Percentiles rank a stretch among this genome's conserved stretches.
Evolutionary conservation across 2,888 invertebrate species (phyloP).

Genomic region (Plutella xylostella): DNA sequence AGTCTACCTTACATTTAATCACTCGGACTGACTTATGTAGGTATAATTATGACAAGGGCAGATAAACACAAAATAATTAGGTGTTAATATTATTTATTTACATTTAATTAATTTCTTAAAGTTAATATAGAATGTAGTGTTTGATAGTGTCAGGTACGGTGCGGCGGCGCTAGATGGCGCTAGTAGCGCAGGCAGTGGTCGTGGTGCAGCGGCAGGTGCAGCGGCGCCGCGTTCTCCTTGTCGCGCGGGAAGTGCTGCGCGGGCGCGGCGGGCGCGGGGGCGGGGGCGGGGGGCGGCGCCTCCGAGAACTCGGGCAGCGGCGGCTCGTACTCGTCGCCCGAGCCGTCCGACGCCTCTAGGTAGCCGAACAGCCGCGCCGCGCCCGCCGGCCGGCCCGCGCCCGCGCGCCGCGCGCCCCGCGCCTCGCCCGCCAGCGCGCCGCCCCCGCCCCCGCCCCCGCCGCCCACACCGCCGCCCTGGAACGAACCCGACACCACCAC

Average conservation of each 20-base stretch:
- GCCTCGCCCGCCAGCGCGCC: constrained; percentile 13
- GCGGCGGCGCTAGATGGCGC: constrained; percentile 8
- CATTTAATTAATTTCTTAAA: too few species aligned
- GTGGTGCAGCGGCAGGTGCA: constrained; percentile 41
- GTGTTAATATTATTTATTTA: too few species aligned
- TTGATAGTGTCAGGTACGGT: constrained; percentile 1
- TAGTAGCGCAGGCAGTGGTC: constrained; percentile 62
- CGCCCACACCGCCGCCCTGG: constrained; percentile 28
- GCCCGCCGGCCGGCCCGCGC: constrained; percentile 45
- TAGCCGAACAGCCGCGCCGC: constrained; percentile 79
- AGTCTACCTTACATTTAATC: too few species aligned
- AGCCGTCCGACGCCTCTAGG: constrained; percentile 80
- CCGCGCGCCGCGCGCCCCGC: constrained; percentile 19
- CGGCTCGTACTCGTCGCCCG: constrained; percentile 65
- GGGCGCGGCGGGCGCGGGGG: constrained; percentile 10
- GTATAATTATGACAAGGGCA: too few species aligned
- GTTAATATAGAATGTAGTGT: not conserved
- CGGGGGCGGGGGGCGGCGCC: constrained; percentile 13
- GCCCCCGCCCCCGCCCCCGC: constrained; percentile 15
- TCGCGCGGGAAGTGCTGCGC: constrained; percentile 41
- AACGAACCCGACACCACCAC: constrained; percentile 24
- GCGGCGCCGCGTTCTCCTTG: constrained; percentile 57
- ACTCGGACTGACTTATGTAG: too few species aligned
- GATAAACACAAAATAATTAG: too few species aligned
- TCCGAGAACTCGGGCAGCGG: constrained; percentile 29